A percentile compares a stretch with the other conserved stretches of the same genome.
Conservation (phyloP, 2,888 invertebrate genomes). For the Crematogaster levior region DNA sequence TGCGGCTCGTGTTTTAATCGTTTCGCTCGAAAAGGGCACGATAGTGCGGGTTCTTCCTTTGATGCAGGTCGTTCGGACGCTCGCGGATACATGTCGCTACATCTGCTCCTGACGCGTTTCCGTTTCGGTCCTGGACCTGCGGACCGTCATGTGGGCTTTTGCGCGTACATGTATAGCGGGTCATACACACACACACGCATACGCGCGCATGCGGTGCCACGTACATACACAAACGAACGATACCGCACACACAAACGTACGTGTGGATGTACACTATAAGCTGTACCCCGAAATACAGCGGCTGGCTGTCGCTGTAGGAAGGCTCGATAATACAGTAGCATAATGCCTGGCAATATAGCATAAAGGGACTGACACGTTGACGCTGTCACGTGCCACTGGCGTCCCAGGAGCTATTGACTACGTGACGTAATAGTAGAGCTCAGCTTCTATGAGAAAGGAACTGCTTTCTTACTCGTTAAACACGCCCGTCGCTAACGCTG, state of each 20-base stretch:
- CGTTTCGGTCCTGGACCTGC: constrained; percentile 57
- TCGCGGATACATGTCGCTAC: constrained; percentile 62
- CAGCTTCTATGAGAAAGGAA: constrained; percentile 59
- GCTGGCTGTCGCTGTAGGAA: constrained; percentile 64
- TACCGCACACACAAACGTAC: not conserved
- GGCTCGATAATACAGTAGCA: constrained; percentile 74
- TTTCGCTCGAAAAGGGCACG: constrained; percentile 17
- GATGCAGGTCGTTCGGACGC: constrained; percentile 54
- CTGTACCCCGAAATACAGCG: constrained; percentile 59
- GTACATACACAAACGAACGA: constrained; percentile 1
- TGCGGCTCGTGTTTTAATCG: constrained; percentile 29
- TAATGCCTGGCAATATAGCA: constrained; percentile 75
- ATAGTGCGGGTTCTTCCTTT: constrained; percentile 43
- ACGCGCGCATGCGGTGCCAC: too few species aligned
- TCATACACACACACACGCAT: not conserved
- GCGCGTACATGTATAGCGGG: constrained; percentile 14
- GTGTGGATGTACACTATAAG: constrained; percentile 28
- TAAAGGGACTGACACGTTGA: constrained; percentile 77
- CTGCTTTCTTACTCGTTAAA: constrained; percentile 63
- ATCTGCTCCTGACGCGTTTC: constrained; percentile 69
- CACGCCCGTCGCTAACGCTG: constrained; percentile 44
- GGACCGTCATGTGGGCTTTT: constrained; percentile 18
- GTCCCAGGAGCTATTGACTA: constrained; percentile 74
- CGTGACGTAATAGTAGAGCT: constrained; percentile 66
- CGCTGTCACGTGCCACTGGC: constrained; percentile 75